Evolutionary conservation across 2,113 vertebrate species (phyloP).

Genomic region (Lagenorhynchus albirostris): DNA sequence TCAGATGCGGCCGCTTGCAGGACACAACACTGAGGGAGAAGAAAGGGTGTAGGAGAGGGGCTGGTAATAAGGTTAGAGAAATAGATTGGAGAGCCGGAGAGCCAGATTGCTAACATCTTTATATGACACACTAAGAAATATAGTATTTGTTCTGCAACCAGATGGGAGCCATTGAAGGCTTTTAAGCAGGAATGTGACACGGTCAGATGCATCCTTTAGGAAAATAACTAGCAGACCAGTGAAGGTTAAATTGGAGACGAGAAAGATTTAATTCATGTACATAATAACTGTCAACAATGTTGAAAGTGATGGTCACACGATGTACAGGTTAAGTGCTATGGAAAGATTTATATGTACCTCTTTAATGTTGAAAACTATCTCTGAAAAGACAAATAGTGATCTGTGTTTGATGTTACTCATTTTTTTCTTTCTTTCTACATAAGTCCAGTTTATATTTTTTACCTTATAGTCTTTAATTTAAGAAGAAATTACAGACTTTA

Average conservation of each 20-base stretch:
- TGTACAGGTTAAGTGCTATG: not conserved
- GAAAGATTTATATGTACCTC: not conserved
- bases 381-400: not conserved
- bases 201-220: not conserved
- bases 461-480: conserved; percentile 30
- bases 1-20: not conserved
- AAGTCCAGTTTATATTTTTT: conserved; percentile 11
- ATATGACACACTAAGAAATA: not conserved
- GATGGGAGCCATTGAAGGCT: not conserved
- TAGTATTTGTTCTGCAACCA: not conserved
- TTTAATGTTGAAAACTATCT: not conserved
- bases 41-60: too few species aligned
- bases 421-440: not conserved
- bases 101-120: not conserved
- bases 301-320: not conserved
- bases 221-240: not conserved
- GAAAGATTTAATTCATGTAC: not conserved
- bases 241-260: not conserved
- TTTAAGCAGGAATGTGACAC: not conserved
- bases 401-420: not conserved
- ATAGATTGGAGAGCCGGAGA: not conserved
- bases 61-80: not conserved
- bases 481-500: not conserved
- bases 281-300: not conserved
- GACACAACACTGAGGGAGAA: not conserved